Base-by-base conservation (phyloP, 2,888 invertebrate genomes). In the Sarcophaga variegata region DNA sequence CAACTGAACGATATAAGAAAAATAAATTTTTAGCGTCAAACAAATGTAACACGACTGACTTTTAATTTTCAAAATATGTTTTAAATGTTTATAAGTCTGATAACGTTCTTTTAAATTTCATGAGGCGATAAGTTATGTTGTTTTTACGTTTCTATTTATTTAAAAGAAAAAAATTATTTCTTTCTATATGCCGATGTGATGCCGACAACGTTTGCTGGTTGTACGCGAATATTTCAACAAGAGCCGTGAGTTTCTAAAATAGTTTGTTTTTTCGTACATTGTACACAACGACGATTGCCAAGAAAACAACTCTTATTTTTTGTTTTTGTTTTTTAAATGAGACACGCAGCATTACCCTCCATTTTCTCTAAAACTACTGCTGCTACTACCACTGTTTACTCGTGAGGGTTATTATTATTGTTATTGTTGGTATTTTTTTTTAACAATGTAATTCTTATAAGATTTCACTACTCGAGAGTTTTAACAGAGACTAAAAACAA, bases 401-500 rank as follows among this genome's bases (percentile, higher is more conserved):
- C 54, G 17, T 84, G 80, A 80, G 75, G 79, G 59, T 71, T 76
- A 67, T 76, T 76, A 22, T 45, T 67, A 59, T 74, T 22, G 37
- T 37, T 37, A 37, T 37, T 37, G 37, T 37, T 37, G 37, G 59
- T 63, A 69, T 49, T 69, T 62, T n/a, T 20, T 54, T 22, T 62
- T 22, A 64, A 45, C 72, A 63, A 14, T 60, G 37, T 49, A 76
- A 72, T 83, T 85, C 82, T 80, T 86, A 86, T 86, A 86, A 83
- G 86, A 86, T 86, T 86, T 83, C 75, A 86, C 66, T 83, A 60
- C 82, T 81, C 74, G 86, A 86, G 86, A 86, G 86, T 83, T 83
- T 47, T n/a, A 83, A 72, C 37, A 37, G 37, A 37, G 37, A 67
- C 66, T 45, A 54, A n/a, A 22, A 17, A 14, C 4, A 17, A 54